Conservation (phyloP, 1,140 invertebrate species). For the Drosophila insularis region DNA sequence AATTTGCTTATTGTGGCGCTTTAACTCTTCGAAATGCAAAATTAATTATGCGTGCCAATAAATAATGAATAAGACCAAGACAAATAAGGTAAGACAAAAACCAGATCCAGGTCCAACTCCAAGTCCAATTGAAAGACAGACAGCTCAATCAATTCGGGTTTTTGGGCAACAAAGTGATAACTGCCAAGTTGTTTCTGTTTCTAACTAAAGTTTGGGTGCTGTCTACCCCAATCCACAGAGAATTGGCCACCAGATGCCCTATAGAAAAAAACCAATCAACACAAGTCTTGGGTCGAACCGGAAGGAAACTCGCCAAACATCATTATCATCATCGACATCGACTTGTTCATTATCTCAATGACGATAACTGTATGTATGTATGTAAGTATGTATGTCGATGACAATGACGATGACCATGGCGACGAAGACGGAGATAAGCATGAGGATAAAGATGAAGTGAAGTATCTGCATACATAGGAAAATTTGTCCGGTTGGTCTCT, state of each 20-base stretch:
- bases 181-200: not conserved
- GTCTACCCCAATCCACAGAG: not conserved
- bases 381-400: no score
- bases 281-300: not conserved
- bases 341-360: not conserved
- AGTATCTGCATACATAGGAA: not conserved
- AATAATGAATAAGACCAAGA: not conserved
- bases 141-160: constrained; percentile 66
- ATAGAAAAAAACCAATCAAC: constrained; percentile 33
- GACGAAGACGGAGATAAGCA: not conserved
- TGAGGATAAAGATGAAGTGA: constrained; percentile 13
- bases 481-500: constrained; percentile 9
- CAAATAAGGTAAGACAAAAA: constrained; percentile 8
- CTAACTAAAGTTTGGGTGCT: not conserved
- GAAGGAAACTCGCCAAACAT: not conserved
- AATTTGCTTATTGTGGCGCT: no score
- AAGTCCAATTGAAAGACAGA: constrained; percentile 24
- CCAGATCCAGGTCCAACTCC: not conserved
- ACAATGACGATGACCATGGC: constrained; percentile 5
- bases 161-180: constrained; percentile 34
- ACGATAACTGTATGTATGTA: not conserved
- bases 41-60: no score
- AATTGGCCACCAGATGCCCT: not conserved
- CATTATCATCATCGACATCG: not conserved
- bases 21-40: no score